These are phyloP conservation scores for Drosophila meridiana DNA, from an alignment of 2,888 invertebrate genomes.

Conservation along the genomic window DNA sequence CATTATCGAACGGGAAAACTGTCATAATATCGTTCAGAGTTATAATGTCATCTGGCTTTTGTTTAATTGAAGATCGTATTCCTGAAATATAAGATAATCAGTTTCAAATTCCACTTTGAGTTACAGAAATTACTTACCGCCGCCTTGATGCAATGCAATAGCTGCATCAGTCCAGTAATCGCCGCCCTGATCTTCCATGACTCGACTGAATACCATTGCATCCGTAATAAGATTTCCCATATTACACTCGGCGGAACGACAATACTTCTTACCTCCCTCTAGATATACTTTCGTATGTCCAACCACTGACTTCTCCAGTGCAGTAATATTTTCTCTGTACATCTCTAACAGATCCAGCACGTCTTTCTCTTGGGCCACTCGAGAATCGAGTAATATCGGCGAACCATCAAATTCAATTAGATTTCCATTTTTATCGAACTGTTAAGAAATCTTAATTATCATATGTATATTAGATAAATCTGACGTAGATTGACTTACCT, in stretches of 20 bases:
- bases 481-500: conserved; percentile 49
- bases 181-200: conserved; percentile 83
- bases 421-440: conserved; percentile 91
- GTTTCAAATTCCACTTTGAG: no score
- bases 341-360: conserved; percentile 87
- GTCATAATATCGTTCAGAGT: conserved; percentile 90
- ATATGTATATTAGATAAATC: neutral
- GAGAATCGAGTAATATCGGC: conserved; percentile 90
- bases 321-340: conserved; percentile 87
- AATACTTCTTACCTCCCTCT: conserved; percentile 87
- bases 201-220: conserved; percentile 88
- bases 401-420: conserved; percentile 89
- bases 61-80: conserved; percentile 90
- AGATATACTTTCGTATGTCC: conserved; percentile 90
- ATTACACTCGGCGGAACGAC: conserved; percentile 92
- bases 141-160: conserved; percentile 91
- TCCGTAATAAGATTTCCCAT: conserved; percentile 93
- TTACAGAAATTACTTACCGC: conserved; percentile 85
- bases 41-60: conserved; percentile 86
- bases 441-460: neutral
- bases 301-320: conserved; percentile 86
- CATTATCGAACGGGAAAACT: conserved; percentile 92
- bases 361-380: conserved; percentile 88
- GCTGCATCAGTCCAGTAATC: conserved; percentile 91
- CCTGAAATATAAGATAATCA: conserved; percentile 54